Conservation (phyloP, 2,888 invertebrate genomes). For the Chloroclystis v-ata region DNA sequence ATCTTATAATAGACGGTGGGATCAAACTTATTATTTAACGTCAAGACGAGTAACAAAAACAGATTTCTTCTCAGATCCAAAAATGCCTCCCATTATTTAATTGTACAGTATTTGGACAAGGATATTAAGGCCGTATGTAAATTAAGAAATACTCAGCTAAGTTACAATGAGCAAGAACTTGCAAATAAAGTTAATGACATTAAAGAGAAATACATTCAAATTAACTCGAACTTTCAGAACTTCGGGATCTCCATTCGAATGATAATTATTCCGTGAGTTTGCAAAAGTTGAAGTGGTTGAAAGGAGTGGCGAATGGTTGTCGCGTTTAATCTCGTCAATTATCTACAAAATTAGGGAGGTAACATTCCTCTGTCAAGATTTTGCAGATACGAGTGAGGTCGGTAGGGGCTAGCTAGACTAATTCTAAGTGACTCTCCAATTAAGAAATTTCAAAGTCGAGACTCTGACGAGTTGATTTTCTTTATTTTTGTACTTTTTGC, state of each 20-base stretch:
- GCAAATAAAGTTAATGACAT: conserved; percentile 20
- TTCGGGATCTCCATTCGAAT: conserved; percentile 50
- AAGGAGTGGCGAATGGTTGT: conserved; percentile 43
- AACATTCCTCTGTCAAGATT: conserved; percentile 35
- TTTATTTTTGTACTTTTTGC: no score
- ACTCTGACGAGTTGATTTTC: conserved; percentile 12
- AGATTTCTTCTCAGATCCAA: no score
- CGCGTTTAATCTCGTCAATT: conserved; percentile 62
- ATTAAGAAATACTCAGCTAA: not conserved
- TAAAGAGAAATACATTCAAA: conserved; percentile 39
- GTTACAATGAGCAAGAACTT: not conserved
- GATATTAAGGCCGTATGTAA: not conserved
- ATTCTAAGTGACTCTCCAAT: conserved; percentile 17
- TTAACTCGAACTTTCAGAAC: conserved; percentile 38
- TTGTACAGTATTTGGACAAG: no score
- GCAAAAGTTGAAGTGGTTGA: not conserved
- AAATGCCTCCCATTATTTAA: no score
- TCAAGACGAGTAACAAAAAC: no score
- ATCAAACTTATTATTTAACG: no score
- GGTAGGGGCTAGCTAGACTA: conserved; percentile 15
- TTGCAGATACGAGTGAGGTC: conserved; percentile 33
- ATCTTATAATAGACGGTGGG: no score
- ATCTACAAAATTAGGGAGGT: conserved; percentile 52
- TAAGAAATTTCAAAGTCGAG: conserved; percentile 18
- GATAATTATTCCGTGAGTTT: conserved; percentile 46